Base-by-base conservation (phyloP, 2,888 invertebrate genomes). In the Prosopocoilus inquinatus region DNA sequence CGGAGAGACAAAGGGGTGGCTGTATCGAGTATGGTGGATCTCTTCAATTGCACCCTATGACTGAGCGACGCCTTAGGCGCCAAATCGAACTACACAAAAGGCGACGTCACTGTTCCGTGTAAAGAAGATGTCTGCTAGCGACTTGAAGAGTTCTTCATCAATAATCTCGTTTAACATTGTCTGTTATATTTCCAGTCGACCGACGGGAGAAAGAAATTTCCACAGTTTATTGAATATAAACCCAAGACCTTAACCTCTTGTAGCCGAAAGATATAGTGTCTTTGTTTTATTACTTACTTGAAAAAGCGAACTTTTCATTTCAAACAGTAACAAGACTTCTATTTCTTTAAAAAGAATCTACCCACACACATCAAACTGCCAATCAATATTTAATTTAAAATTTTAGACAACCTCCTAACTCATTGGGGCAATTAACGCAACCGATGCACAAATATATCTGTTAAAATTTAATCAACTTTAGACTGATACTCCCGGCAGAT, bases 91-190 rank as follows among this genome's bases (percentile, higher is more conserved):
- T 44, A 16, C 20, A 39, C 65, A 67, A 69, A 69, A 62, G 20
- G 63, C 65, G 61, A 64, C 58, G 66, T 66, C 67, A 61, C 39
- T 62, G 60, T 61, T 55, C 61, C 60, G 60, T 62, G 63, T 57
- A 63, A 68, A 67, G 69, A 67, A 69, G 66, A 68, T 60, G 69
- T 70, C 71, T 71, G 71, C 61, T 54, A 56, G 50, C 56, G 71
- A 70, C 68, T 70, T 67, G 65, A 59, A 71, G 69, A 61, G 70
- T 67, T 67, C 71, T 70, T 69, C 70, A 69, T 70, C 69, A 67
- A 63, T 70, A 69, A 70, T 70, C 69, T 64, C 67, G 62, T 68
- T 69, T 68, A 66, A 64, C 60, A 64, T 67, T 68, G 67, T 67
- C 60, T 66, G 64, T 65, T 62, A 66, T 64, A 64, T 61, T 62